A percentile compares a stretch with the other conserved stretches of the same genome.
Evolutionary conservation across 2,888 invertebrate species (phyloP).

Genomic region (Apodemia hepburni): DNA sequence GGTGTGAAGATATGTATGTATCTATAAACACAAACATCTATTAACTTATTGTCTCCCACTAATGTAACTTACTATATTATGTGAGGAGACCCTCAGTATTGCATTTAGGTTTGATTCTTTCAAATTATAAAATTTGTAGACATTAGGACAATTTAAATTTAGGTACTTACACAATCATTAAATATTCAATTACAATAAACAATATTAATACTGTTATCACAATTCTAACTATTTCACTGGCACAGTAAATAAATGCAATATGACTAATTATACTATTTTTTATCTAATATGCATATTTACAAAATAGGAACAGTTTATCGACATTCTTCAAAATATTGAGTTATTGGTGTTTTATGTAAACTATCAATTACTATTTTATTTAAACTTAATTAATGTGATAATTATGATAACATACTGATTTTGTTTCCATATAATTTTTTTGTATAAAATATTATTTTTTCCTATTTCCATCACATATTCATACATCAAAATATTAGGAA

Average conservation of each 20-base stretch:
- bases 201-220: conserved; percentile 14
- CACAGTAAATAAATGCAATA: conserved; percentile 22
- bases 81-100: neutral
- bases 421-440: too few relatives aligned
- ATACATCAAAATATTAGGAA: too few relatives aligned
- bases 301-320: conserved; percentile 19
- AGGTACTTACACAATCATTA: neutral
- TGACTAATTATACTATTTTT: conserved; percentile 19
- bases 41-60: neutral
- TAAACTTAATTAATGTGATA: neutral
- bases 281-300: conserved; percentile 16
- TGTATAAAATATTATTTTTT: too few relatives aligned
- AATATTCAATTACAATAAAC: neutral
- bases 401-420: neutral
- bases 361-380: neutral
- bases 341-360: conserved; percentile 5
- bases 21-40: too few relatives aligned
- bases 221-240: conserved; percentile 17
- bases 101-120: neutral
- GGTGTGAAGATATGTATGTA: too few relatives aligned
- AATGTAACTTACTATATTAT: neutral
- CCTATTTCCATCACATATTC: too few relatives aligned
- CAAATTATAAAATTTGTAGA: neutral
- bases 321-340: conserved; percentile 12
- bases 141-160: neutral